Base-by-base conservation (phyloP, 2,888 invertebrate genomes). In the Acrobasis consociella region DNA sequence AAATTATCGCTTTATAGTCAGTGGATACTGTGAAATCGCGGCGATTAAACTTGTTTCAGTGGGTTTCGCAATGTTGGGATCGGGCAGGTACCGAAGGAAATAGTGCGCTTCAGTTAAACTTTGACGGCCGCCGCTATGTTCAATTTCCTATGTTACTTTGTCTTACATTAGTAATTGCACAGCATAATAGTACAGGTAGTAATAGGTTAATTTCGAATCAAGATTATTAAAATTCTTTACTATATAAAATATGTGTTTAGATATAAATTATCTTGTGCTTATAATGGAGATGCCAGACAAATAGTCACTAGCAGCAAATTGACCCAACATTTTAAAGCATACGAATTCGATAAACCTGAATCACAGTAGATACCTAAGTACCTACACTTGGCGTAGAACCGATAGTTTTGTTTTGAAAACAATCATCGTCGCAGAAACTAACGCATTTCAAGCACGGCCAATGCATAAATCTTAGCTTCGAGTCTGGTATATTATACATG, bases 1-100 rank as follows among this genome's bases (percentile, higher is more conserved):
- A 78, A 86, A 85, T 84, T 80, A 73, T 75, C 65, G 58, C 65
- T 55, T 52, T 72, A 74, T 76, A 71, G 71, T 73, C 75, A 78
- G 76, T 77, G 71, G 70, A 71, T 76, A 70, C 70, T 73, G 77
- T 73, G 77, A 81, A 81, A 81, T 76, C 74, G 66, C 61, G 72
- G 71, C 70, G 75, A 72, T 73, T 68, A 67, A 70, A 72, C 67
- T 67, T 61, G 67, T 68, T 65, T 62, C 60, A 62, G 64, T 65
- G 64, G 62, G 63, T 67, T 67, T 66, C 42, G 50, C 56, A 64
- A 64, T 60, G 62, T 15, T 16, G 46, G 37, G 15, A 17, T 52
- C 49, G 13, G 56, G 10, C 56, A 61, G 42, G 50, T 51, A 17
- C 49, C 53, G 39, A 31, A 51, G n/a, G 42, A 58, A 58, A 62